A percentile compares a stretch with the other conserved stretches of the same genome.
Conservation (phyloP, 2,888 invertebrate species). For the Palloptera scutellata region DNA sequence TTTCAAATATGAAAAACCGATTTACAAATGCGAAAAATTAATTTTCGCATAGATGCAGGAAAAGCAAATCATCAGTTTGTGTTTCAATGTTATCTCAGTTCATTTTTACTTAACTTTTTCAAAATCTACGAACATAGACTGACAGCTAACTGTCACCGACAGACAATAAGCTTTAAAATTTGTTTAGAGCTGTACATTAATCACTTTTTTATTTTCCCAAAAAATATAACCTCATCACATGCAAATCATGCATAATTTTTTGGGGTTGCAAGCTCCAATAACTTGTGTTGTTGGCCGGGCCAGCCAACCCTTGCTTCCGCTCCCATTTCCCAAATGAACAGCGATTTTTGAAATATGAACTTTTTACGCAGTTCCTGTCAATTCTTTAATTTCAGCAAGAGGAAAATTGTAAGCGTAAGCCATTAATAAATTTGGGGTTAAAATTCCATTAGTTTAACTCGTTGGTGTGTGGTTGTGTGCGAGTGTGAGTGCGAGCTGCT, state of each 20-base stretch:
- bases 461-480: not conserved
- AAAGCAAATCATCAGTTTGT: not conserved
- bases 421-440: slow-evolving; percentile 46
- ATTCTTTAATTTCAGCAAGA: not conserved
- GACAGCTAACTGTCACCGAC: slow-evolving; percentile 9
- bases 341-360: slow-evolving; percentile 25
- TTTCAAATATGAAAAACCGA: not conserved
- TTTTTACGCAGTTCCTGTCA: not conserved
- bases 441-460: slow-evolving; percentile 38
- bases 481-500: no score
- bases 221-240: not conserved
- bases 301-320: not conserved
- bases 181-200: slow-evolving; percentile 18
- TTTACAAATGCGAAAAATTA: not conserved
- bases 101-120: no score
- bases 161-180: not conserved
- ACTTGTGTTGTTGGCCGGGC: not conserved
- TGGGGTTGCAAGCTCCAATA: not conserved
- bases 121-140: not conserved
- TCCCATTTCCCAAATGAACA: not conserved
- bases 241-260: not conserved
- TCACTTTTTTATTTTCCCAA: slow-evolving; percentile 14
- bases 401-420: slow-evolving; percentile 22
- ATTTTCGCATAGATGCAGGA: not conserved
- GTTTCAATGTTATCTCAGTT: no score